These are phyloP conservation scores for Gracilinanus agilis DNA, from an alignment of 2,113 vertebrate genomes.

Conservation along the genomic window DNA sequence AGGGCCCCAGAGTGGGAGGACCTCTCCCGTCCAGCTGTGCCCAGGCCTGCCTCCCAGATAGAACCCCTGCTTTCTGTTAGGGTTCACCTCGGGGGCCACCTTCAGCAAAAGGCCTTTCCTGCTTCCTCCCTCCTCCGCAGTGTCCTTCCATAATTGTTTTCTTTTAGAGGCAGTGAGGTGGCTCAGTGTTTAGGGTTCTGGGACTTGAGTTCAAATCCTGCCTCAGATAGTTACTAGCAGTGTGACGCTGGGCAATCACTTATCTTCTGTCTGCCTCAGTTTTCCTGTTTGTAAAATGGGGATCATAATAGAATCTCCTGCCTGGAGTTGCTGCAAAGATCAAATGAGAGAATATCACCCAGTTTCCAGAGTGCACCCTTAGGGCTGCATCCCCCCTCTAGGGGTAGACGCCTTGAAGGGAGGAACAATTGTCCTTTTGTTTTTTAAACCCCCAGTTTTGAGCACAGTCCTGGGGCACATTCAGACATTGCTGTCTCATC, in stretches of 20 bases:
- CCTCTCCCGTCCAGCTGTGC: too few relatives aligned
- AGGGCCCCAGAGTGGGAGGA: too few relatives aligned
- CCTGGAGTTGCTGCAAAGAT: neutral
- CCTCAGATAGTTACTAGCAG: neutral
- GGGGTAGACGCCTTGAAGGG: neutral
- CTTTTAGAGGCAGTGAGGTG: neutral
- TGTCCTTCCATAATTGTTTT: neutral
- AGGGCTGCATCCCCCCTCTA: too few relatives aligned
- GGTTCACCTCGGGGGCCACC: neutral
- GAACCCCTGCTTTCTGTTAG: neutral
- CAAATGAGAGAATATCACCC: neutral
- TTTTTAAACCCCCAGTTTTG: neutral
- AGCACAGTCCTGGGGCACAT: neutral
- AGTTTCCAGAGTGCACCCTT: too few relatives aligned
- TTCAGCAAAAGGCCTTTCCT: neutral
- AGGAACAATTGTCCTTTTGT: neutral
- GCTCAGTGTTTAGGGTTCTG: neutral
- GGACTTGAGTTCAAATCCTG: neutral
- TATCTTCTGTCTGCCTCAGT: neutral
- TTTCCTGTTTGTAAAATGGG: neutral
- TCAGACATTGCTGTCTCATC: too few relatives aligned
- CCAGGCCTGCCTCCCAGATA: neutral
- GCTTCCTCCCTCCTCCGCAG: neutral
- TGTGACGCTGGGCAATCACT: neutral
- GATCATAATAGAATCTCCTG: neutral